Evolutionary conservation across 2,113 vertebrate genomes (phyloP), one percentile per base, ranked within the genome.

Genomic region (Macquaria ambigua): DNA sequence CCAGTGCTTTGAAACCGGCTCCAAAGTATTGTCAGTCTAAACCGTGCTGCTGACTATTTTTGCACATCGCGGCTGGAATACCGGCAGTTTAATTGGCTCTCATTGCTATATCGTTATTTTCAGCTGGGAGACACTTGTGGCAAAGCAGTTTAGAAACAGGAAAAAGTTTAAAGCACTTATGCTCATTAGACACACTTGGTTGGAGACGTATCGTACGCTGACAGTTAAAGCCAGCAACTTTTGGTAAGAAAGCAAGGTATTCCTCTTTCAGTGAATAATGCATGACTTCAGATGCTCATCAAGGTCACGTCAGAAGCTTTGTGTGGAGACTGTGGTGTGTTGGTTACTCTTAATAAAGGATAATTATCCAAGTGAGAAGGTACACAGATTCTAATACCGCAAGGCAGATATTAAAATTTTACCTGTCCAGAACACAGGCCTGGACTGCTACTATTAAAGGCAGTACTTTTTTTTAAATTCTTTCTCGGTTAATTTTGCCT

Each of bases 181-280:
- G 73, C 86, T 92, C 83, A 90, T 95, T 93, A 93, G 83, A 86
- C 63, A 83, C 81, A 71, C 79, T 87, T 48, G 71, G 84, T 56
- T 83, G 84, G 76, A 88, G 86, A 93, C 72, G 21, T 81, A 69
- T 71, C 12, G 34, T 77, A 56, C 81, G 52, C 16, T 92, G 90
- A 85, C 90, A 91, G 91, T 85, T 86, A 86, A 87, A 91, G 81
- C 55, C 87, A 79, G 87, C 70, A 63, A 81, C 34, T 66, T 88
- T 82, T 69, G 71, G 58, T 93, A 77, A 92, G 89, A 90, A 80
- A 93, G 83, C 37, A 64, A 84, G 74, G 89, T 93, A 82, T 87
- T 86, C 84, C 87, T 67, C 81, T 87, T 84, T 61, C 56, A 28
- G 68, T 95, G 84, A 93, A 95, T 95, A 93, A 95, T 95, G 86